Evolutionary conservation across 2,888 invertebrate genomes (phyloP).

Genomic region (Ptilodon capucinus): DNA sequence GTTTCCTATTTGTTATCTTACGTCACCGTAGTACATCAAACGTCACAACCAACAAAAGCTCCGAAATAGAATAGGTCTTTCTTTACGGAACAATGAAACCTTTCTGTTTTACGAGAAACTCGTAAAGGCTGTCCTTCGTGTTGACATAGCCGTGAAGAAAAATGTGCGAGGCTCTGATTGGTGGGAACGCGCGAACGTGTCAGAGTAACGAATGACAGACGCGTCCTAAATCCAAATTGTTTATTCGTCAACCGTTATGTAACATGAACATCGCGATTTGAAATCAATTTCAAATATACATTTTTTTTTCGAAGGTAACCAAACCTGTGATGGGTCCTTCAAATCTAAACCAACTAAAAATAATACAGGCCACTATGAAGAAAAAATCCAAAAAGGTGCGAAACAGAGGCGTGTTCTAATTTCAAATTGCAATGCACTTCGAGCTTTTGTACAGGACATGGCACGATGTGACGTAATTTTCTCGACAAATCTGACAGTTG

Average conservation of each 20-base stretch:
- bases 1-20: slow-evolving; percentile 5
- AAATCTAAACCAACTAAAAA: too few species aligned
- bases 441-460: too few species aligned
- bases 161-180: slow-evolving; percentile 35
- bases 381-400: too few species aligned
- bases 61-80: slow-evolving; percentile 22
- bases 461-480: too few species aligned
- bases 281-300: too few species aligned
- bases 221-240: slow-evolving; percentile 45
- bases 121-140: slow-evolving; percentile 31
- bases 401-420: slow-evolving; percentile 12
- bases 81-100: slow-evolving; percentile 38
- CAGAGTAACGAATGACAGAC: slow-evolving; percentile 33
- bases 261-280: too few species aligned
- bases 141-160: slow-evolving; percentile 30
- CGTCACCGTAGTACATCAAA: slow-evolving; percentile 19
- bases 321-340: too few species aligned
- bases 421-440: too few species aligned
- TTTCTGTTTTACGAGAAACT: slow-evolving; percentile 37
- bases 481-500: too few species aligned
- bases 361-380: too few species aligned
- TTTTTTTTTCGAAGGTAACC: too few species aligned
- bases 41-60: slow-evolving; percentile 26
- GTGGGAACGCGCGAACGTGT: slow-evolving; percentile 40
- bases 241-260: neutral